phyloP scores from a whole-genome alignment of 2,113 vertebrate genomes.

The Perccottus glenii region DNA sequence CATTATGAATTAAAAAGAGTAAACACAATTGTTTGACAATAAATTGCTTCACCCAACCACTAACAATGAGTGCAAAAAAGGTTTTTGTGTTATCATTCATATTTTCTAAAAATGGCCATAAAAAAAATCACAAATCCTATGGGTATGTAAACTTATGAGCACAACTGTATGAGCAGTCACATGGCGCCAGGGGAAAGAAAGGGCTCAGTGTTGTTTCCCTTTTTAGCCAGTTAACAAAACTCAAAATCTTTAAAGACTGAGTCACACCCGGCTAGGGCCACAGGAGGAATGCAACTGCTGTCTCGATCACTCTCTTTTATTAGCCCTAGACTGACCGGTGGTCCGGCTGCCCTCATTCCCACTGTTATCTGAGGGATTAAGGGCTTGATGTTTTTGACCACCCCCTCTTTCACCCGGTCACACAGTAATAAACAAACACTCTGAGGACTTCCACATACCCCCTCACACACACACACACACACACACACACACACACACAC shows the following conservation, averaged over 20 bases:
- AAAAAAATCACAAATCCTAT: no score
- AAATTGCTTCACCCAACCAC: no score
- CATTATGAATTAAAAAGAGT: no score
- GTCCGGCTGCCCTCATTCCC: slow-evolving; percentile 63
- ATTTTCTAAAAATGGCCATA: no score
- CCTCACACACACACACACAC: slow-evolving; percentile 23
- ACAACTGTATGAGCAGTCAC: neutral
- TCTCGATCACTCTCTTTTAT: slow-evolving; percentile 72
- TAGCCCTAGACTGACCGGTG: slow-evolving; percentile 55
- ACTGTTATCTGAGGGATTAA: slow-evolving; percentile 77
- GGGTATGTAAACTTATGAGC: neutral
- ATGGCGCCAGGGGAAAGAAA: slow-evolving; percentile 11
- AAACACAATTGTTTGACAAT: no score
- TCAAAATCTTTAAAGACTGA: slow-evolving; percentile 48
- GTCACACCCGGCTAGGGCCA: slow-evolving; percentile 44
- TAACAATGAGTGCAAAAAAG: no score
- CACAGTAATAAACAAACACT: slow-evolving; percentile 55
- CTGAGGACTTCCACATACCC: no score
- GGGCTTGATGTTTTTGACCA: slow-evolving; percentile 59
- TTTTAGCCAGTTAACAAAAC: slow-evolving; percentile 63
- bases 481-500: slow-evolving; percentile 9
- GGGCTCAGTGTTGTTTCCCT: slow-evolving; percentile 24
- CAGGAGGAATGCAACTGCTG: slow-evolving; percentile 62
- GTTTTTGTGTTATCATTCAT: no score
- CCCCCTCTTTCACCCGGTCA: slow-evolving; percentile 43